A percentile compares a stretch with the other conserved stretches of the same genome.
Conservation (phyloP, 2,888 invertebrate species). For the Eumacrocentrus americanus region DNA sequence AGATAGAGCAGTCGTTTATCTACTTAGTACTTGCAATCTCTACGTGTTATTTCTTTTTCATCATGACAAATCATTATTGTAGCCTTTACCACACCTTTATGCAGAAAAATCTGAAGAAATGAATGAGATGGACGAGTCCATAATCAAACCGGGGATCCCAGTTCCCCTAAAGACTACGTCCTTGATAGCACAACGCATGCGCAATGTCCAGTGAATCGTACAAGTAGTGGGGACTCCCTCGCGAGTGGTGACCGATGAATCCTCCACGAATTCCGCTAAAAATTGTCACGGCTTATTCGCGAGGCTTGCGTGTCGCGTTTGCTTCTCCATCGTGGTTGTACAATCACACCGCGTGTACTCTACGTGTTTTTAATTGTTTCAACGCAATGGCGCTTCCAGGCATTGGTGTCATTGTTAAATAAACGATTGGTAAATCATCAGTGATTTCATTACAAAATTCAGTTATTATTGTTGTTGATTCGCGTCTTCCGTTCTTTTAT, state of each 20-base stretch:
- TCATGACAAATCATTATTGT: too few relatives aligned
- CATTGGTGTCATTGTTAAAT: slow-evolving; percentile 42
- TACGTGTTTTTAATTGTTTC: too few relatives aligned
- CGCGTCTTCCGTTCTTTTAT: neutral
- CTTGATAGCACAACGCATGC: slow-evolving; percentile 42
- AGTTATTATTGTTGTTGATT: neutral
- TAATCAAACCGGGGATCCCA: slow-evolving; percentile 5
- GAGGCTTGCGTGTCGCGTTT: slow-evolving; percentile 15
- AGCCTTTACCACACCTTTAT: too few relatives aligned
- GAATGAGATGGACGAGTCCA: slow-evolving; percentile 31
- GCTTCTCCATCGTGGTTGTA: neutral
- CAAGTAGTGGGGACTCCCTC: slow-evolving; percentile 48
- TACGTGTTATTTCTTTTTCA: too few relatives aligned
- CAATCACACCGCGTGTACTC: too few relatives aligned
- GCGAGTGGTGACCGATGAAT: slow-evolving; percentile 49
- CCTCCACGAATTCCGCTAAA: slow-evolving; percentile 41
- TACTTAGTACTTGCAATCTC: neutral
- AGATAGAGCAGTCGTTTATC: neutral
- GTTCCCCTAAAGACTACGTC: slow-evolving; percentile 30
- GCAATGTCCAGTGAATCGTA: slow-evolving; percentile 47
- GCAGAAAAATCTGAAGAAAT: neutral
- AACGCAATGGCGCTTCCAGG: slow-evolving; percentile 27
- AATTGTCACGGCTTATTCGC: slow-evolving; percentile 31
- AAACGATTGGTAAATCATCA: slow-evolving; percentile 29
- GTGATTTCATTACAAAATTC: too few relatives aligned